These are phyloP conservation scores for Fragariocoptes setiger DNA, from an alignment of 1,140 invertebrate genomes.

Conservation along the genomic window DNA sequence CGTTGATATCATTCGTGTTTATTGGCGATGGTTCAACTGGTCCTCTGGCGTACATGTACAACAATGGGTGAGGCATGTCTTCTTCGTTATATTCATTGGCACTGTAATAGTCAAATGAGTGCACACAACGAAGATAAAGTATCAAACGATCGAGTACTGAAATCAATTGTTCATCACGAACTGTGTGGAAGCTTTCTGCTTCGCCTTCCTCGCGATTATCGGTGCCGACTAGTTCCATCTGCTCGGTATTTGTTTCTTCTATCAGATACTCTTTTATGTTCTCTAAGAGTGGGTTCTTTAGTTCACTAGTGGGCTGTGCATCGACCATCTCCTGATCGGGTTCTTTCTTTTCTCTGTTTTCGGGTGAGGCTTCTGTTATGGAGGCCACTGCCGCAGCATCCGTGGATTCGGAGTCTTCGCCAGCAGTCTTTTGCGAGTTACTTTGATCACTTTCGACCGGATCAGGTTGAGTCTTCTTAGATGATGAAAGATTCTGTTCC, in stretches of 20 bases:
- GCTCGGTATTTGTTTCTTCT: constrained; percentile 88
- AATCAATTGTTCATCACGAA: constrained; percentile 35
- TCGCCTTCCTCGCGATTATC: constrained; percentile 24
- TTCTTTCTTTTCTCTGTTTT: neutral
- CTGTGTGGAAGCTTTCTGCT: constrained; percentile 20
- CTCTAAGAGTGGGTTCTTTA: constrained; percentile 73
- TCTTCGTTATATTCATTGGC: constrained; percentile 96
- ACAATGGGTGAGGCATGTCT: constrained; percentile 97
- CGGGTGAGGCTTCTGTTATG: constrained; percentile 17
- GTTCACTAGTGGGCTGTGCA: constrained; percentile 28
- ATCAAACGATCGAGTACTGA: constrained; percentile 46
- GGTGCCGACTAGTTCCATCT: constrained; percentile 68
- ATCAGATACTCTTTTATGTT: constrained; percentile 95
- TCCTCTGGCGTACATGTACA: constrained; percentile 83
- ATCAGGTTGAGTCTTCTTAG: constrained; percentile 11
- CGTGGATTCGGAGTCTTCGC: neutral
- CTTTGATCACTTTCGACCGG: constrained; percentile 1
- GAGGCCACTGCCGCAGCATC: no score
- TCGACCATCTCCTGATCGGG: neutral
- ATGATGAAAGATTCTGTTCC: constrained; percentile 8
- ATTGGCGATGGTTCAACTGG: constrained; percentile 37
- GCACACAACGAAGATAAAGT: constrained; percentile 75
- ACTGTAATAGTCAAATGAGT: constrained; percentile 96
- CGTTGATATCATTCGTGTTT: constrained; percentile 28
- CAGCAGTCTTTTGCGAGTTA: neutral